Conservation (phyloP, 2,113 vertebrate species). For the Nibea albiflora region DNA sequence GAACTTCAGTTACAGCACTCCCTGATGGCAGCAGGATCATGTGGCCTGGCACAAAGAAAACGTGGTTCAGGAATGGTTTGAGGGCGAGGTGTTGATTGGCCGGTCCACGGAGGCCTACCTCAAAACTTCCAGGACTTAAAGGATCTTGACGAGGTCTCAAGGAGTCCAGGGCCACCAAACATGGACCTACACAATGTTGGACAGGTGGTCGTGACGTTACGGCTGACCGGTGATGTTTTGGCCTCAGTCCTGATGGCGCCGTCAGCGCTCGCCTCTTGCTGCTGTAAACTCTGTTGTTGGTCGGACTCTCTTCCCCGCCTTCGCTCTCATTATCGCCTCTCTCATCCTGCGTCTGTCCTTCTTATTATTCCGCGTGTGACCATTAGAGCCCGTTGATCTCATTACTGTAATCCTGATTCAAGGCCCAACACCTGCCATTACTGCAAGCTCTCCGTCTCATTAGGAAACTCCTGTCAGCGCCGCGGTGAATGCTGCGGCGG, state of each 20-base stretch:
- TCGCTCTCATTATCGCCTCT: slow-evolving; percentile 12
- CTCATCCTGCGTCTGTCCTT: slow-evolving; percentile 30
- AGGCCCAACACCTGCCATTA: slow-evolving; percentile 45
- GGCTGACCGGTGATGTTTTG: no score
- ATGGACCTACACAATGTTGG: no score
- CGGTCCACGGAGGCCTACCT: no score
- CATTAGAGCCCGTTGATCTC: slow-evolving; percentile 43
- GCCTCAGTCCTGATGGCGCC: not conserved
- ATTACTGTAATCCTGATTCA: slow-evolving; percentile 51
- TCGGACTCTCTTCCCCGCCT: slow-evolving; percentile 6
- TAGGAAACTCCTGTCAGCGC: slow-evolving; percentile 23
- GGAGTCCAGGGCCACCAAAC: no score
- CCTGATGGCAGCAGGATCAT: no score
- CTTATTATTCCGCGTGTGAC: slow-evolving; percentile 42
- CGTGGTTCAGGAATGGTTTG: no score
- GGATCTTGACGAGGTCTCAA: no score
- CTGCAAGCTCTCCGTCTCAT: slow-evolving; percentile 29
- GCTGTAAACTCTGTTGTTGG: not conserved
- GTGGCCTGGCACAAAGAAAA: no score
- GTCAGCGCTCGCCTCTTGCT: not conserved
- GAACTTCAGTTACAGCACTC: no score
- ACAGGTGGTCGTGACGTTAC: no score
- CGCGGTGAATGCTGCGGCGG: not conserved
- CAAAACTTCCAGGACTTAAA: no score
- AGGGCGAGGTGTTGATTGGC: no score